Percentiles rank a stretch among this genome's conserved stretches.
phyloP scores from a whole-genome alignment of 2,113 vertebrate species.

The Raja brachyura region DNA sequence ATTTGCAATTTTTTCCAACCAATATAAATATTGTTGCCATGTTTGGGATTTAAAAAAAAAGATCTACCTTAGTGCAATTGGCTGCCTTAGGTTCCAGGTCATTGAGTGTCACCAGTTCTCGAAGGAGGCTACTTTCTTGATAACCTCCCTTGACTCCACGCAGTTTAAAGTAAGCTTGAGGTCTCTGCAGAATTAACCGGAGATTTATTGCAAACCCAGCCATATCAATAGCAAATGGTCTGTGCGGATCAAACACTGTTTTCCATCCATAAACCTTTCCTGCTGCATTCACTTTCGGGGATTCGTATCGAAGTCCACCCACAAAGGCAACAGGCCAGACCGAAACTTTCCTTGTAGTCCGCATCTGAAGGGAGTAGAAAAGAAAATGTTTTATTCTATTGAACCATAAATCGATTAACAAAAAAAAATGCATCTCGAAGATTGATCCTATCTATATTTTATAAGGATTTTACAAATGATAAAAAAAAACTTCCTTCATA shows the following conservation, averaged over 20 bases:
- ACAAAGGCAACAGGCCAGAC: constrained; percentile 97
- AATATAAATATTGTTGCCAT: neutral
- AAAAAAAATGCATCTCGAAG: neutral
- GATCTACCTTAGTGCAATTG: constrained; percentile 94
- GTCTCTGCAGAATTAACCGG: constrained; percentile 83
- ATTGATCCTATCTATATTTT: neutral
- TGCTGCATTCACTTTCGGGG: constrained; percentile 85
- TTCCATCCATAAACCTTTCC: constrained; percentile 98
- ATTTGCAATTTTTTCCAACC: too few species aligned
- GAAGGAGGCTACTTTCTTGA: constrained; percentile 93
- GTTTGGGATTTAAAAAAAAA: neutral
- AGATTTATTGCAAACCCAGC: constrained; percentile 94
- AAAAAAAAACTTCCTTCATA: neutral
- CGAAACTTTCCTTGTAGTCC: constrained; percentile 82
- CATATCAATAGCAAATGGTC: constrained; percentile 98
- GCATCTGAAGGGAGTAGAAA: constrained; percentile 65
- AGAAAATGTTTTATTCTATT: neutral
- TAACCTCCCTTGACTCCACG: constrained; percentile 93
- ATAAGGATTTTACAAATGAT: neutral
- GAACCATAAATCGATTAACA: neutral
- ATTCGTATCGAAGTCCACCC: constrained; percentile 90
- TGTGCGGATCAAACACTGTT: constrained; percentile 90
- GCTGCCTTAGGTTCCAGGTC: constrained; percentile 96
- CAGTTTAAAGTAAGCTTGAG: constrained; percentile 95
- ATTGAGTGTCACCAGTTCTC: constrained; percentile 86